phyloP scores from a whole-genome alignment of 2,797 vertebrate genomes.

The Enteromius radiatus region DNA sequence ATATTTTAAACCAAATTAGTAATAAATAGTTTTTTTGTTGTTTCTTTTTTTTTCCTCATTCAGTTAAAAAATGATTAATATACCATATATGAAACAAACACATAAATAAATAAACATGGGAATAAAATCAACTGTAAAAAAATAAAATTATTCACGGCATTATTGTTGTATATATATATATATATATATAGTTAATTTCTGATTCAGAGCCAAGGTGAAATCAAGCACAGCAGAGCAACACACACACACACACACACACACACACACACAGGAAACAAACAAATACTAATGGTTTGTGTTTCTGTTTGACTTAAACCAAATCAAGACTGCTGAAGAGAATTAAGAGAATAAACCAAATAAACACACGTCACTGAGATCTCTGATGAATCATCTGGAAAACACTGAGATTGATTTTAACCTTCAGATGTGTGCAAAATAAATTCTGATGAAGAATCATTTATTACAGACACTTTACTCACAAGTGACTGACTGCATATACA shows the following conservation, averaged over 20 bases:
- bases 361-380: background rate
- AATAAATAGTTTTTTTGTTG: background rate
- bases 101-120: background rate
- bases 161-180: background rate
- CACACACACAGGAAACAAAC: slow-evolving; percentile 49
- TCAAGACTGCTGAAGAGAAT: background rate
- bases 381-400: background rate
- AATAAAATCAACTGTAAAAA: background rate
- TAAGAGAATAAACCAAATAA: background rate
- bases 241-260: slow-evolving; percentile 6
- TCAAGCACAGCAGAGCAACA: background rate
- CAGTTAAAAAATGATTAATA: background rate
- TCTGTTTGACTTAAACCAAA: background rate
- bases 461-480: background rate
- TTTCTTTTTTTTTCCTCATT: too few relatives aligned
- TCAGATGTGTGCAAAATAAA: background rate
- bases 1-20: background rate
- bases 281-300: slow-evolving; percentile 44
- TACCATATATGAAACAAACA: background rate
- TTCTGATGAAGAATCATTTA: background rate
- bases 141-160: background rate
- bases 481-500: background rate
- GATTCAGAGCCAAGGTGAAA: background rate
- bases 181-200: background rate
- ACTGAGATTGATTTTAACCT: background rate